Conservation (phyloP, 2,888 invertebrate genomes). For the Acleris sparsana region DNA sequence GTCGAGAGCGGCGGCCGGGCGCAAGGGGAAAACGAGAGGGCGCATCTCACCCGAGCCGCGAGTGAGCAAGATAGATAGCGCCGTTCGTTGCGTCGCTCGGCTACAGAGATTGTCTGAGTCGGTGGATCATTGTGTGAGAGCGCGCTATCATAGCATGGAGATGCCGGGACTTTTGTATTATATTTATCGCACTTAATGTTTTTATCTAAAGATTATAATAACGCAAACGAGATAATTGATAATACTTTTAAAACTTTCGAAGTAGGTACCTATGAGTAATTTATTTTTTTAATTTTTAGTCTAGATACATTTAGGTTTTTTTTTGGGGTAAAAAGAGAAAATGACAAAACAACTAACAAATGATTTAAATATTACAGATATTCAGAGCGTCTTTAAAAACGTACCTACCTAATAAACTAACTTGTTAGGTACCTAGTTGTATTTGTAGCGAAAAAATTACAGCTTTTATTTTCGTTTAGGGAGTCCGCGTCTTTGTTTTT, state of each 20-base stretch:
- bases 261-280: background rate
- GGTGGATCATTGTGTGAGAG: conserved; percentile 74
- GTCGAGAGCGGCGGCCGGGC: conserved; percentile 72
- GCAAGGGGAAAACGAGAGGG: conserved; percentile 77
- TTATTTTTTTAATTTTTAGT: background rate
- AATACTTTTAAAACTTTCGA: background rate
- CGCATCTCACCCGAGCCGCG: conserved; percentile 66
- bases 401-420: no score
- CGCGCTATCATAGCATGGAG: conserved; percentile 76
- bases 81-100: conserved; percentile 70
- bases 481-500: no score
- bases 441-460: no score
- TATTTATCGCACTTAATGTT: conserved; percentile 50
- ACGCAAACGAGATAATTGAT: conserved; percentile 48
- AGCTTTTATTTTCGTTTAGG: no score
- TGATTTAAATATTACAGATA: no score
- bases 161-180: conserved; percentile 66
- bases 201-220: conserved; percentile 56
- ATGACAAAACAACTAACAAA: no score
- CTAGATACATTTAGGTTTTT: no score
- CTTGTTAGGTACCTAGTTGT: no score
- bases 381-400: no score
- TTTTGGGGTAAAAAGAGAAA: no score
- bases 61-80: conserved; percentile 73
- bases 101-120: conserved; percentile 74